phyloP scores from a whole-genome alignment of 2,797 vertebrate genomes.

The Platyrinchus mystaceus region DNA sequence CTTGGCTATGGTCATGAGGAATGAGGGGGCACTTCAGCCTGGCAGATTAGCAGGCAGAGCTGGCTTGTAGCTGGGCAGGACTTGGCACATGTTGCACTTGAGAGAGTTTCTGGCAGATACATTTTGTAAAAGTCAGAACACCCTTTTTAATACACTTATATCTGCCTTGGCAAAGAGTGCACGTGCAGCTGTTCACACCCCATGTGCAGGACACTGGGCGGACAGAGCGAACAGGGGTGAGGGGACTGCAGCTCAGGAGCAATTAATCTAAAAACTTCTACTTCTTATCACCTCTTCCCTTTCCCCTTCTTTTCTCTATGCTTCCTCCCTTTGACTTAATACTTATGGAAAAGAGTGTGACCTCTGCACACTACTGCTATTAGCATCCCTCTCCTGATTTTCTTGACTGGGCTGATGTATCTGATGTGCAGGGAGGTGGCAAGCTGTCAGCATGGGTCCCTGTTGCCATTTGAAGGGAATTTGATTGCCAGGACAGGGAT shows the following conservation, averaged over 20 bases:
- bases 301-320: neutral
- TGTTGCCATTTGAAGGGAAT: neutral
- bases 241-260: neutral
- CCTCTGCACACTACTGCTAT: neutral
- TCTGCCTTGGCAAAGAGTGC: conserved; percentile 12
- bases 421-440: neutral
- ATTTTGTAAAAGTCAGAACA: conserved; percentile 35
- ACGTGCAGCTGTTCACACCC: conserved; percentile 35
- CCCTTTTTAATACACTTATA: conserved; percentile 12
- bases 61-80: conserved; percentile 14
- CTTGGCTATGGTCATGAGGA: conserved; percentile 29
- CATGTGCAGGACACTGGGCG: neutral
- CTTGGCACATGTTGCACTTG: conserved; percentile 18
- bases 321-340: conserved; percentile 3
- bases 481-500: neutral
- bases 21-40: conserved; percentile 32
- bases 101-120: conserved; percentile 23
- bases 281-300: neutral
- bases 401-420: neutral
- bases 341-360: neutral
- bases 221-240: neutral
- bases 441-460: neutral
- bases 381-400: neutral
- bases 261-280: neutral
- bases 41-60: conserved; percentile 19